Conservation (phyloP, 2,113 vertebrate species). For the Albula goreensis region DNA sequence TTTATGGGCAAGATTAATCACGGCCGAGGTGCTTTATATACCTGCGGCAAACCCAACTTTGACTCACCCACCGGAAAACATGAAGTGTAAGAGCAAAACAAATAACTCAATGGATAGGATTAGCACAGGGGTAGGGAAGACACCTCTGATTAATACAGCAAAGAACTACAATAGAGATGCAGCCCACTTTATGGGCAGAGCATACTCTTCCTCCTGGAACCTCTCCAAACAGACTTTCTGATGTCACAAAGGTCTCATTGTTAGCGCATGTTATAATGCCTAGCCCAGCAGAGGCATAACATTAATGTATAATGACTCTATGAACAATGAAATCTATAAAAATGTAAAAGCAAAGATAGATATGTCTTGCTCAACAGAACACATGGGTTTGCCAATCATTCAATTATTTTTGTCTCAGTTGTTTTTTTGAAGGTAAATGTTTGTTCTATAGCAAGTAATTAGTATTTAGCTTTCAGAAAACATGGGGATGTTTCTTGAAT, state of each 20-base stretch:
- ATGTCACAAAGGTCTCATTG: not conserved
- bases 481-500: not conserved
- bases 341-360: not conserved
- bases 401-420: not conserved
- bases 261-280: too few species aligned
- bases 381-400: not conserved
- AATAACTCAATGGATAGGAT: slow-evolving; percentile 3
- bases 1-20: slow-evolving; percentile 28
- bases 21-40: slow-evolving; percentile 6
- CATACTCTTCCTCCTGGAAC: not conserved
- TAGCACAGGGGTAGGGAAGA: not conserved
- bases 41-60: not conserved
- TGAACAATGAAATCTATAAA: not conserved
- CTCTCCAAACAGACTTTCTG: not conserved
- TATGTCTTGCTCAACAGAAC: not conserved
- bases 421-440: not conserved
- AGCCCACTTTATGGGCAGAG: not conserved
- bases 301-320: not conserved
- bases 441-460: not conserved
- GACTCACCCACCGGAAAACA: slow-evolving; percentile 40
- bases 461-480: not conserved
- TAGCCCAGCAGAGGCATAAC: too few species aligned
- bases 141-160: not conserved
- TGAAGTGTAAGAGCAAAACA: not conserved
- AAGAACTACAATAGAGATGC: not conserved